Evolutionary conservation across 1,140 invertebrate genomes (phyloP).

Genomic region (Goniozus legneri): DNA sequence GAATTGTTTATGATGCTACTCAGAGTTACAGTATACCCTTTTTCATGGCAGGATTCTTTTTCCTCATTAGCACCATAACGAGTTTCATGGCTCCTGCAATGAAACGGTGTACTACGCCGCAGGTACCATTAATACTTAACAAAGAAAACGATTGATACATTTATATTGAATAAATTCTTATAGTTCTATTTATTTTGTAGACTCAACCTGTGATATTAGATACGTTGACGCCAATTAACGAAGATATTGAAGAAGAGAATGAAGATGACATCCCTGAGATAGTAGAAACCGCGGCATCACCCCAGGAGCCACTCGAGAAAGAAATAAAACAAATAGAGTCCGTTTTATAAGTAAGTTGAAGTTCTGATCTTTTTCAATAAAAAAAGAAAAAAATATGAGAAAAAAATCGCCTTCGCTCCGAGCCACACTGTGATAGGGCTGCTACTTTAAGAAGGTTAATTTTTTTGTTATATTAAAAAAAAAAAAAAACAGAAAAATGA

Average conservation of each 20-base stretch:
- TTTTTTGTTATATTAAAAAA: conserved; percentile 38
- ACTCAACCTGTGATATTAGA: conserved; percentile 63
- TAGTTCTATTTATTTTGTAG: conserved; percentile 29
- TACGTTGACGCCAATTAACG: conserved; percentile 74
- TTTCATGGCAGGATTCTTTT: conserved; percentile 85
- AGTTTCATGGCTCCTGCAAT: conserved; percentile 80
- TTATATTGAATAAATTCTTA: no score
- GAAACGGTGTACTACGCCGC: conserved; percentile 59
- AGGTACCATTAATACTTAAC: conserved; percentile 25
- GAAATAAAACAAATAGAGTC: conserved; percentile 68
- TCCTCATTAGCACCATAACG: conserved; percentile 78
- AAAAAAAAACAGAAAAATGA: no score
- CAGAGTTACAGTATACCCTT: conserved; percentile 85
- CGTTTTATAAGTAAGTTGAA: conserved; percentile 54
- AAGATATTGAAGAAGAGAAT: conserved; percentile 76
- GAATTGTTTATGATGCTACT: conserved; percentile 84
- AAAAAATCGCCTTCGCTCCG: conserved; percentile 39
- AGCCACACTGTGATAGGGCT: conserved; percentile 49
- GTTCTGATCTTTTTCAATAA: conserved; percentile 19
- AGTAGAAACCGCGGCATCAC: conserved; percentile 63
- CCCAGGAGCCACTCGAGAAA: conserved; percentile 52
- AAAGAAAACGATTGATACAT: no score
- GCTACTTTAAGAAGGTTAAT: conserved; percentile 28
- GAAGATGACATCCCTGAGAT: conserved; percentile 68
- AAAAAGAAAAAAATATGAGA: conserved; percentile 5